Base-by-base conservation (phyloP, 2,797 vertebrate species). In the Aulostomus chinensis region DNA sequence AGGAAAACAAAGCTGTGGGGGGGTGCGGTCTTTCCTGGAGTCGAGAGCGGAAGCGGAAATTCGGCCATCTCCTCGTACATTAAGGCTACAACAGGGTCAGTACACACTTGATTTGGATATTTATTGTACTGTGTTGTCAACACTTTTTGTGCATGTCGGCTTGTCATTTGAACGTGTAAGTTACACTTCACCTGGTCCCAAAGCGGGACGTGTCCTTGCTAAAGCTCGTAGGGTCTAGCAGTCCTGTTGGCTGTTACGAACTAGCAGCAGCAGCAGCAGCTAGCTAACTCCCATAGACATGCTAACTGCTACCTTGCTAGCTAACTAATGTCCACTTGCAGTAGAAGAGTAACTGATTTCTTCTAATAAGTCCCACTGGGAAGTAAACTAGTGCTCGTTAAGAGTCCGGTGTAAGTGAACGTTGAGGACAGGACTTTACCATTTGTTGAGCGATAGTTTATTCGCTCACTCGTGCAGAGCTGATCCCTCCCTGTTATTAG, bases 61-160 rank as follows among this genome's bases (percentile, higher is more conserved):
- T 83, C 90, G 88, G 91, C 92, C 92, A 93, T 93, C 91, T 93
- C 89, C 89, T 92, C 71, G 78, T 86, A 86, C 80, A 81, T 15
- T 61, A 73, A 78, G 83, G 85, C 88, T 88, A 78, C 84, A 86
- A 65, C 85, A 88, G 92, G 92, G 91, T 92, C 89, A 92, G 88
- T 89, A 78, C 65, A 73, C 73, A 83, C 73, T 84, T 75, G 33
- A 72, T 85, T 76, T 66, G 31, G 41, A 61, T 66, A 59, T 83
- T 73, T 77, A 68, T 46, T 53, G 22, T 31, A 22, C 7, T 34
- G 12, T 43, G 39, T 68, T 47, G 49, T 45, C 51, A 38, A 16
- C 56, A 22, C 34, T 49, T 48, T 39, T 43, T 48, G 47, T 36
- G 59, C 67, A 39, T 58, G 37, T 54, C 13, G 8, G 9, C 52